These are phyloP conservation scores for Melitaea athalia DNA, from an alignment of 2,888 invertebrate species.

Conservation along the genomic window DNA sequence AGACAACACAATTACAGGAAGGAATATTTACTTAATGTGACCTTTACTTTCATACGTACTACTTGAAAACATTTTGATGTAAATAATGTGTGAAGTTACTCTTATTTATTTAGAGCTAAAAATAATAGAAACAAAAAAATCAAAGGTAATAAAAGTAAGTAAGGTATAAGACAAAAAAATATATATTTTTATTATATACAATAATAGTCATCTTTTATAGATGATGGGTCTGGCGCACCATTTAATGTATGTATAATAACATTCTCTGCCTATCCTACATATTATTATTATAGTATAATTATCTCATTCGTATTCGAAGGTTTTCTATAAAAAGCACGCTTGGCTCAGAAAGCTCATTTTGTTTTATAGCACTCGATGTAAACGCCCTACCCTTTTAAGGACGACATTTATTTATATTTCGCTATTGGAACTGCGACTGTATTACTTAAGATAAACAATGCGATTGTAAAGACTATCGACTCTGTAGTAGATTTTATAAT, in stretches of 20 bases:
- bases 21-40: conserved; percentile 71
- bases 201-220: background rate
- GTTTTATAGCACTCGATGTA: conserved; percentile 70
- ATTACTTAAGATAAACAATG: conserved; percentile 58
- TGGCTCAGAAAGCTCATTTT: conserved; percentile 68
- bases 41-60: conserved; percentile 52
- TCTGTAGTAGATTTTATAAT: conserved; percentile 4
- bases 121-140: background rate
- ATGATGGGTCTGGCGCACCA: background rate
- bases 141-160: no score
- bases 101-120: background rate
- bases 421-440: conserved; percentile 58
- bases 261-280: background rate
- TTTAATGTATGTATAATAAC: conserved; percentile 1
- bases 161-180: background rate
- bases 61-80: conserved; percentile 49
- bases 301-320: conserved; percentile 54
- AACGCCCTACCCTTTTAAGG: conserved; percentile 70
- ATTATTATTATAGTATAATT: conserved; percentile 2
- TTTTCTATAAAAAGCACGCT: conserved; percentile 62
- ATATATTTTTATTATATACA: background rate
- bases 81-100: background rate
- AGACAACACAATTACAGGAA: conserved; percentile 74
- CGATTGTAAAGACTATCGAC: conserved; percentile 39
- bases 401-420: conserved; percentile 63